These are phyloP conservation scores for Spodoptera litura DNA, from an alignment of 1,140 invertebrate genomes.

Conservation along the genomic window DNA sequence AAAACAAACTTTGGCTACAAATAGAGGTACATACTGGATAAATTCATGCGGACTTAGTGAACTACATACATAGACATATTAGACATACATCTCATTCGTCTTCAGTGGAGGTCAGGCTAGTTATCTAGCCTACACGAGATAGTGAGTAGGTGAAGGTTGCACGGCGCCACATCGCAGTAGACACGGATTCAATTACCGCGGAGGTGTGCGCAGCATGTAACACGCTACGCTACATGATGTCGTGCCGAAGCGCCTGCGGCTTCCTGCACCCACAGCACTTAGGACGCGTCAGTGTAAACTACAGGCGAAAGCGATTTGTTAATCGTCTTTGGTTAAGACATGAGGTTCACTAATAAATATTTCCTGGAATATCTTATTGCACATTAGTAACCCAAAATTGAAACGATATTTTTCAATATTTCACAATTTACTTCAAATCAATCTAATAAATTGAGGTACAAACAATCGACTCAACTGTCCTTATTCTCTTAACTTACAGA, in stretches of 20 bases:
- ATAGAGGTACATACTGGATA: too few species aligned
- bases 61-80: neutral
- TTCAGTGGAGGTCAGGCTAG: neutral
- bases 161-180: conserved; percentile 57
- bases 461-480: too few species aligned
- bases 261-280: conserved; percentile 72
- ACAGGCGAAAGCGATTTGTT: conserved; percentile 41
- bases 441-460: too few species aligned
- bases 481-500: too few species aligned
- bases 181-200: conserved; percentile 71
- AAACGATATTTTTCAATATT: too few species aligned
- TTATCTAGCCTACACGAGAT: conserved; percentile 4
- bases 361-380: too few species aligned
- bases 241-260: conserved; percentile 67
- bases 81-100: neutral
- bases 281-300: conserved; percentile 48
- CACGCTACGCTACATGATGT: conserved; percentile 62
- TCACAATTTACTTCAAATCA: too few species aligned
- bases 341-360: neutral
- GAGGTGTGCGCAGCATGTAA: conserved; percentile 66
- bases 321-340: neutral
- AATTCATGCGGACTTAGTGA: neutral
- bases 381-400: too few species aligned
- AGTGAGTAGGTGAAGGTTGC: conserved; percentile 46
- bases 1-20: too few species aligned